These are phyloP conservation scores for Drosophila mayaguana DNA, from an alignment of 2,888 invertebrate species.

Conservation along the genomic window DNA sequence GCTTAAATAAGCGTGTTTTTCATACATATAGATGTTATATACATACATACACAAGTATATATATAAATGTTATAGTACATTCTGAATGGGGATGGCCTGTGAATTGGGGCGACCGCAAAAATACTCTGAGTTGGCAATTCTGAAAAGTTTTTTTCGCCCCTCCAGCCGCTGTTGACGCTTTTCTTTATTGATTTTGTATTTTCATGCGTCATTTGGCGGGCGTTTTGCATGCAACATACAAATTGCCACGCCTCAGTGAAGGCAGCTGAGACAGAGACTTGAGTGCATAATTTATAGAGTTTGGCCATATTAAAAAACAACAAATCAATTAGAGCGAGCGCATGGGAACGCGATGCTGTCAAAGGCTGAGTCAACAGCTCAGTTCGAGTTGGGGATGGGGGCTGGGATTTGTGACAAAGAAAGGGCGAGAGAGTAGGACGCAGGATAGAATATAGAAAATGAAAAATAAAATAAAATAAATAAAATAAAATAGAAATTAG, in stretches of 20 bases:
- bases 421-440: too few species aligned
- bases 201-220: constrained; percentile 70
- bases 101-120: constrained; percentile 73
- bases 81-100: constrained; percentile 38
- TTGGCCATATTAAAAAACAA: constrained; percentile 39
- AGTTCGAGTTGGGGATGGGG: neutral
- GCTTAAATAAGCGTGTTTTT: constrained; percentile 77
- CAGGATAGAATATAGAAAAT: neutral
- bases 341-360: constrained; percentile 14
- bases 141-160: constrained; percentile 35
- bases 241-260: constrained; percentile 34
- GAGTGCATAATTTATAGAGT: constrained; percentile 60
- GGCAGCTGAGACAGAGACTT: constrained; percentile 7
- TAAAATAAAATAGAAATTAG: neutral
- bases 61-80: neutral
- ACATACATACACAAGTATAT: neutral
- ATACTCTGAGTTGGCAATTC: constrained; percentile 67
- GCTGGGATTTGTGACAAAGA: constrained; percentile 1
- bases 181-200: constrained; percentile 68
- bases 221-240: constrained; percentile 59
- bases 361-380: constrained; percentile 15
- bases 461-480: too few species aligned
- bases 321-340: constrained; percentile 50
- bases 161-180: constrained; percentile 10
- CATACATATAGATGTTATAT: constrained; percentile 1